phyloP scores from a whole-genome alignment of 2,113 vertebrate species.

The Petroica traversi region DNA sequence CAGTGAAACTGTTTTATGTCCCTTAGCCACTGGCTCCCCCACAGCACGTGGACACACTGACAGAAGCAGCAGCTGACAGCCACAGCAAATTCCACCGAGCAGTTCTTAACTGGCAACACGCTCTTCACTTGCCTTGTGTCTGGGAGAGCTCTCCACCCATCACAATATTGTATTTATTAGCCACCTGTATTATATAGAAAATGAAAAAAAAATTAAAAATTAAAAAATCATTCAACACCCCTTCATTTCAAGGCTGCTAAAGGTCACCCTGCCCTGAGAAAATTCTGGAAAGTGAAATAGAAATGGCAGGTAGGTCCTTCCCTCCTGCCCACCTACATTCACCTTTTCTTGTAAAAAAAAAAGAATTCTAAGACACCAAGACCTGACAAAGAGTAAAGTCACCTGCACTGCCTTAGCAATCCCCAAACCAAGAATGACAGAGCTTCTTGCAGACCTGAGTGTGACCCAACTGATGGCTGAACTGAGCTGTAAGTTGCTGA shows the following conservation, averaged over 20 bases:
- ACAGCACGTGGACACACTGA: accelerated
- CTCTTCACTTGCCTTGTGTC: background rate
- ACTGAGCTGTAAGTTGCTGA: background rate
- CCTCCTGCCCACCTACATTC: background rate
- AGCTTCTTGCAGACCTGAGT: background rate
- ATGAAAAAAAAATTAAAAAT: background rate
- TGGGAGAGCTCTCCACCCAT: background rate
- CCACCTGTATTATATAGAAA: background rate
- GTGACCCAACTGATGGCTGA: background rate
- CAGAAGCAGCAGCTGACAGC: background rate
- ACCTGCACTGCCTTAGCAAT: background rate
- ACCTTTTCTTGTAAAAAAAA: background rate
- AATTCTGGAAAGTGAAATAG: background rate
- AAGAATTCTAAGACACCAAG: background rate
- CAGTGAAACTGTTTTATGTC: background rate
- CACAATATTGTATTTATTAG: background rate
- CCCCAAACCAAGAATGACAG: background rate
- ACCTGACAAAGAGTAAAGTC: background rate
- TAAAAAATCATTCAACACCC: background rate
- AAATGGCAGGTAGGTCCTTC: background rate
- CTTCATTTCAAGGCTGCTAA: background rate
- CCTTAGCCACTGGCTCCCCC: background rate
- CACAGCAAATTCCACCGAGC: accelerated
- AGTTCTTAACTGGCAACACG: background rate
- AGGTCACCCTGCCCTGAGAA: background rate